These are phyloP conservation scores for Dinocampus coccinellae DNA, from an alignment of 2,888 invertebrate genomes.

Conservation along the genomic window DNA sequence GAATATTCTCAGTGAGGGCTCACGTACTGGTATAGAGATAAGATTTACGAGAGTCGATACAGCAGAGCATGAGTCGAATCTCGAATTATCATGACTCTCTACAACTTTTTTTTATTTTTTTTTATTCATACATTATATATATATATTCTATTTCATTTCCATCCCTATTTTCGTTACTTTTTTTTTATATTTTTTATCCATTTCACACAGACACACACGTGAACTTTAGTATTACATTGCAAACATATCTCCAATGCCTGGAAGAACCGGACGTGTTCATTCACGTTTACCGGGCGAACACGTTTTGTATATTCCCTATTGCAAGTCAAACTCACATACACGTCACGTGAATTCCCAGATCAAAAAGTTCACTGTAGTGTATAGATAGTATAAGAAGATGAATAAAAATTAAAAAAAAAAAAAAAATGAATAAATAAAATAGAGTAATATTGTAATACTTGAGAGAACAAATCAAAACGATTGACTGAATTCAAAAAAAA, in stretches of 20 bases:
- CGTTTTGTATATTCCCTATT: conserved; percentile 8
- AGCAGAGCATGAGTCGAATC: conserved; percentile 47
- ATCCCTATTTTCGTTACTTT: not conserved
- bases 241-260: not conserved
- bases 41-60: conserved; percentile 47
- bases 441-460: not conserved
- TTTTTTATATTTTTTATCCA: not conserved
- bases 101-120: not conserved
- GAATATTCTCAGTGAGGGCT: conserved; percentile 28
- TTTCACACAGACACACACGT: not conserved
- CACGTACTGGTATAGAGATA: conserved; percentile 44
- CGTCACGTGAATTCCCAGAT: not conserved
- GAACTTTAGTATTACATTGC: not conserved
- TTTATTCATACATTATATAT: no score
- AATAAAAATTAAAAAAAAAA: not conserved
- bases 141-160: not conserved
- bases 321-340: not conserved
- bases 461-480: not conserved
- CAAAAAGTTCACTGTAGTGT: no score
- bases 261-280: conserved; percentile 11
- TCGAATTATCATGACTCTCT: conserved; percentile 43
- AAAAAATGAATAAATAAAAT: no score
- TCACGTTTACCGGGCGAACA: not conserved
- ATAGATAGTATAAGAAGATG: no score
- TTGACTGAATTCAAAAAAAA: no score